Conservation (phyloP, 2,113 vertebrate genomes). For the Podocnemis expansa region DNA sequence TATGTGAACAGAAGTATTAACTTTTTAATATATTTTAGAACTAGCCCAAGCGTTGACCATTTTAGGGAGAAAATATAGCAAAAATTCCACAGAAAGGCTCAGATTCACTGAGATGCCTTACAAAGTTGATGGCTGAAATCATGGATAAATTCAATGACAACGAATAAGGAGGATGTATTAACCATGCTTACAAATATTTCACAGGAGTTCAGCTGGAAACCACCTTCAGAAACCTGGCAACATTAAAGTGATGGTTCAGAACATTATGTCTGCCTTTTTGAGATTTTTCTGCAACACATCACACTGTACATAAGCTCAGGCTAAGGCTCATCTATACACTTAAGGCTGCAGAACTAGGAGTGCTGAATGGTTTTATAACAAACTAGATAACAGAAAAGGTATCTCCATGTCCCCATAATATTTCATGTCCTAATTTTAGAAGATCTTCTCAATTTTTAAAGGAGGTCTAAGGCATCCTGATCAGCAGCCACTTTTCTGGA, state of each 20-base stretch:
- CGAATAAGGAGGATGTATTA: background rate
- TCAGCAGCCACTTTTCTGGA: background rate
- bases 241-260: background rate
- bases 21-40: background rate
- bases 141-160: background rate
- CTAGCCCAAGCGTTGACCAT: background rate
- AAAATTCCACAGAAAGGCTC: background rate
- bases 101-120: background rate
- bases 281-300: background rate
- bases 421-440: background rate
- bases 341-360: background rate
- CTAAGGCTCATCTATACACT: background rate
- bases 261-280: background rate
- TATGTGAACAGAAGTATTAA: background rate
- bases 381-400: background rate
- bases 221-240: background rate
- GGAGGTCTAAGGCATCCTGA: background rate
- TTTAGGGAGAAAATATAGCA: background rate
- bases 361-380: background rate
- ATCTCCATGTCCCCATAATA: background rate
- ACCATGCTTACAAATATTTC: too few relatives aligned
- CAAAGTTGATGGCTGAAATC: accelerated
- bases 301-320: background rate
- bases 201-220: too few relatives aligned
- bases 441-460: background rate